Base-by-base conservation (phyloP, 2,113 vertebrate genomes). In the Gymnarchus niloticus region DNA sequence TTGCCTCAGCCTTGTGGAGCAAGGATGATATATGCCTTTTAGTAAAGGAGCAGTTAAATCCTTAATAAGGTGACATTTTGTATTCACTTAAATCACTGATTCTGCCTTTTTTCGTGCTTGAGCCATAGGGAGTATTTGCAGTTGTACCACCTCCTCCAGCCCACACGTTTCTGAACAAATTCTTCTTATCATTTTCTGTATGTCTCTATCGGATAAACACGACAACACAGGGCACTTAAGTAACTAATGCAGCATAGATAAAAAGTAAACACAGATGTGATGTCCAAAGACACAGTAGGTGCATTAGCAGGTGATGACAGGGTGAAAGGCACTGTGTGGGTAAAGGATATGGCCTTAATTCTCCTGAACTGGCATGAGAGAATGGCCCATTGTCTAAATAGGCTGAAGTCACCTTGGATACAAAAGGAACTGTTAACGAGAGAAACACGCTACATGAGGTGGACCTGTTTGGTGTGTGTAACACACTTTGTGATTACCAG, bases 41-140 rank as follows among this genome's bases (percentile, higher is more conserved):
- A 2, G 56, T 49, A 51, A 69, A 65, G 59, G 23, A 69, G 56
- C 21, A 65, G n/a, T 83, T 56, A 56, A 51, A 51, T 51, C n/a
- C 59, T 83, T 83, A 83, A 25, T 59, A 59, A 59, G 37, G 51
- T 23, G 14, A 84, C 25, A 61, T 37, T 73, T 81, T 84, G 12
- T 49, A 51, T 73, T 23, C 44, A 69, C 46, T 59, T 51, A 28
- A 69, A 69, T 84, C 46, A 49, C 57, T 14, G 44, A 51, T 69
- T 19, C 28, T 33, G 17, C 21, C 83, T 33, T 46, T 28, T 25
- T 48, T 23, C n/a, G 19, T 61, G 44, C 6, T 14, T 84, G 46
- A 48, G 23, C 23, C 19, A 28, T 25, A n/a, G 44, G 1, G 5
- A 80, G 48, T 14, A 14, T 69, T 41, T 6, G 12, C 12, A 0